phyloP scores from a whole-genome alignment of 1,140 invertebrate species.

The Drosophila parabipectinata region DNA sequence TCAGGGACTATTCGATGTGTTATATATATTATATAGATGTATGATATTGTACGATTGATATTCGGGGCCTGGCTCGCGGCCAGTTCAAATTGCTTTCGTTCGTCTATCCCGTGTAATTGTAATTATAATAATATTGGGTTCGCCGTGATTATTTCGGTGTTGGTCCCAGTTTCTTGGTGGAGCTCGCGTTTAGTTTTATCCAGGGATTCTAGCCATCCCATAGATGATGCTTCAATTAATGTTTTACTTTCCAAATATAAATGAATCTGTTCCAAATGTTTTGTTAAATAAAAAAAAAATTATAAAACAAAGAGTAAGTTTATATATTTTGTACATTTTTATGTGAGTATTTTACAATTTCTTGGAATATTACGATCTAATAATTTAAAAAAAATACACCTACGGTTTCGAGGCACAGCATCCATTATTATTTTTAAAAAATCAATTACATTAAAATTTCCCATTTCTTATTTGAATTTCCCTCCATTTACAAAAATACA shows the following conservation, averaged over 20 bases:
- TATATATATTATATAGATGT: neutral
- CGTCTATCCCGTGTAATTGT: neutral
- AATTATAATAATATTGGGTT: constrained; percentile 4
- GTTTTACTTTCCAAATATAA: neutral
- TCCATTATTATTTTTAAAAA: too few relatives aligned
- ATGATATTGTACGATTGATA: constrained; percentile 23
- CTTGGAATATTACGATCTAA: too few relatives aligned
- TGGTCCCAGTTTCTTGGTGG: constrained; percentile 16
- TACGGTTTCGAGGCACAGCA: too few relatives aligned
- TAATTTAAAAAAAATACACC: too few relatives aligned
- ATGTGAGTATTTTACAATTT: too few relatives aligned
- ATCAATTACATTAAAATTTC: neutral
- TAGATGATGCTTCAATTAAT: constrained; percentile 1
- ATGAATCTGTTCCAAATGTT: neutral
- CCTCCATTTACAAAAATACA: neutral
- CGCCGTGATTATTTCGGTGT: constrained; percentile 14
- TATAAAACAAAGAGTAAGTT: neutral
- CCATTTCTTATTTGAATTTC: neutral
- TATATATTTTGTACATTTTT: too few relatives aligned
- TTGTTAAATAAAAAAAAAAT: neutral
- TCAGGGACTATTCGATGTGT: constrained; percentile 47
- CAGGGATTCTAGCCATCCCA: neutral
- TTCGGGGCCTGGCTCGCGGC: constrained; percentile 17
- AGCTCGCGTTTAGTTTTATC: constrained; percentile 14
- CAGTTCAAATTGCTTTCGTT: constrained; percentile 15